These are phyloP conservation scores for Pogona vitticeps DNA, from an alignment of 2,113 vertebrate genomes.

Conservation along the genomic window DNA sequence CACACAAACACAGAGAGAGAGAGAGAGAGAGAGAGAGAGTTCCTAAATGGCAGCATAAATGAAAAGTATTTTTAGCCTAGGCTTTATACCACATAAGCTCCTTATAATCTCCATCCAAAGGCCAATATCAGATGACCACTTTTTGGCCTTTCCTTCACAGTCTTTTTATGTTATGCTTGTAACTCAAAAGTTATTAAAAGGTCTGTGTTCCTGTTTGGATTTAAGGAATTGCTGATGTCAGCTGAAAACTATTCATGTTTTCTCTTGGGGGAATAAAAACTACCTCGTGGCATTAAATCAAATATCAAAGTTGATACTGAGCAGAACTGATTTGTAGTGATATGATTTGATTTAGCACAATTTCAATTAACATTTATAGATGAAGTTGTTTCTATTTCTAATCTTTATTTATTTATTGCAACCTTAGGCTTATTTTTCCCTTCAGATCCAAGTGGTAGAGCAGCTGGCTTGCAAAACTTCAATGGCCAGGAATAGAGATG, in stretches of 20 bases:
- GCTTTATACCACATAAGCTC: not conserved
- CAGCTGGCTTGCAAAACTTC: not conserved
- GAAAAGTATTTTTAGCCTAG: conserved; percentile 1
- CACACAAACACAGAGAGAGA: not conserved
- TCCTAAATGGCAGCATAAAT: not conserved
- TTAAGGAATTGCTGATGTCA: conserved; percentile 35
- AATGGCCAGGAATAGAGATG: too few relatives aligned
- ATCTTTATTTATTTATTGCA: not conserved
- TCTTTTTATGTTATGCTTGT: conserved; percentile 8
- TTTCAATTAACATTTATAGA: not conserved
- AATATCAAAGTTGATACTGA: conserved; percentile 19
- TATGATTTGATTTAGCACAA: conserved; percentile 43
- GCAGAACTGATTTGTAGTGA: conserved; percentile 35
- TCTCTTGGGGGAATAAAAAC: conserved; percentile 21
- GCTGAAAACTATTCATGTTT: conserved; percentile 33
- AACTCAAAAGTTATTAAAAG: conserved; percentile 9
- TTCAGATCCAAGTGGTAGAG: not conserved
- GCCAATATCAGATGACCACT: not conserved
- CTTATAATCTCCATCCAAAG: conserved; percentile 14
- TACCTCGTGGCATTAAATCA: conserved; percentile 36
- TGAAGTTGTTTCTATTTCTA: not conserved
- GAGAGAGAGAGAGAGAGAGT: too few relatives aligned
- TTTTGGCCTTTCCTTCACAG: not conserved
- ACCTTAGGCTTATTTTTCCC: not conserved
- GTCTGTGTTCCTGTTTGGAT: not conserved